Conservation (phyloP, 2,888 invertebrate genomes). For the Rhamnusium bicolor region DNA sequence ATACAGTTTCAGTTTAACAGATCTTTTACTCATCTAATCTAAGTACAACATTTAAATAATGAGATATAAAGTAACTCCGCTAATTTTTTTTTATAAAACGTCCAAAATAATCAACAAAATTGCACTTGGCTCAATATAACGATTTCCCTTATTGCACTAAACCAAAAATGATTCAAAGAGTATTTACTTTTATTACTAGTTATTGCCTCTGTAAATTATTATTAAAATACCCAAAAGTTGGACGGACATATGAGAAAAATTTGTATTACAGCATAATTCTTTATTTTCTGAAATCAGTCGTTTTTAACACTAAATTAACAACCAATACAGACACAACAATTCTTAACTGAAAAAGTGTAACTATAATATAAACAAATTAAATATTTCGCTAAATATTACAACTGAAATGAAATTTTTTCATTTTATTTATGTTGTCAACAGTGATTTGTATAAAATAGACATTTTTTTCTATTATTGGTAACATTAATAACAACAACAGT, state of each 20-base stretch:
- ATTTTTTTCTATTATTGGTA: too few species aligned
- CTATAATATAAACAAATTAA: too few species aligned
- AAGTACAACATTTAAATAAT: constrained; percentile 60
- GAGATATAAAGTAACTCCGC: constrained; percentile 38
- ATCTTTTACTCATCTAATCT: constrained; percentile 51
- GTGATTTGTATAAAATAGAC: too few species aligned
- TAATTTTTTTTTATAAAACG: constrained; percentile 51
- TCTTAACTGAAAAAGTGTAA: neutral
- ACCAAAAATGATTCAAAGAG: constrained; percentile 42
- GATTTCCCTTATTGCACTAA: constrained; percentile 54
- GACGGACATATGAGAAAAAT: constrained; percentile 43
- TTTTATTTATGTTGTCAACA: too few species aligned
- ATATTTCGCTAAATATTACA: too few species aligned
- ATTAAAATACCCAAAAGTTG: constrained; percentile 37
- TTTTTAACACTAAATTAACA: neutral
- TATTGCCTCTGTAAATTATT: constrained; percentile 42
- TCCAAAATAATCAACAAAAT: constrained; percentile 53
- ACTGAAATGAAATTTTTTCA: too few species aligned
- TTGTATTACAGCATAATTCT: neutral
- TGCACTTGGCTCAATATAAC: constrained; percentile 54
- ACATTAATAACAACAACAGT: too few species aligned
- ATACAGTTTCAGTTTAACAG: constrained; percentile 27
- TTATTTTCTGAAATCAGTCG: constrained; percentile 4
- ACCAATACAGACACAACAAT: constrained; percentile 6
- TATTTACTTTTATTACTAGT: constrained; percentile 33